Conservation (phyloP, 2,797 vertebrate species). For the Propithecus deckenii region DNA sequence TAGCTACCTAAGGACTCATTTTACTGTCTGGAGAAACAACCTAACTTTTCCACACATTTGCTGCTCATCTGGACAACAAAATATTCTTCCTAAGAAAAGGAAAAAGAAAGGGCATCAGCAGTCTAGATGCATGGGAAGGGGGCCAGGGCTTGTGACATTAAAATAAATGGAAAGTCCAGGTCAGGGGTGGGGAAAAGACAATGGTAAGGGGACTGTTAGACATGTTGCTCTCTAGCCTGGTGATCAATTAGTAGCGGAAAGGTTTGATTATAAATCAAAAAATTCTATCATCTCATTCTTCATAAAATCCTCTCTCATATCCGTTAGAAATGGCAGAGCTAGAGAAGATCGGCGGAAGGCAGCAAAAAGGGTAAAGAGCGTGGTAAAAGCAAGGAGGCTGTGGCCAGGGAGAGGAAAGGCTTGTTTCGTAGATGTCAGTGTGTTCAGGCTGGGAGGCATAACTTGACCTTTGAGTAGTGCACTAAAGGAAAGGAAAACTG, state of each 20-base stretch:
- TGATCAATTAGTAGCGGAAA: neutral
- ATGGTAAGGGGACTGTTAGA: neutral
- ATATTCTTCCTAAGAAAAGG: neutral
- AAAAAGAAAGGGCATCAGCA: neutral
- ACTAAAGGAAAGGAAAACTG: neutral
- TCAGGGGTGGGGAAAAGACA: neutral
- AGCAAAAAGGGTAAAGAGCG: neutral
- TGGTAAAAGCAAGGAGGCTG: neutral
- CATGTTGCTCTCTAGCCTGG: neutral
- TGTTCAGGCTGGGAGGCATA: neutral
- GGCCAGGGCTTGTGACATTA: neutral
- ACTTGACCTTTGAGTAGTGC: neutral
- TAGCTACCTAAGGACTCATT: neutral
- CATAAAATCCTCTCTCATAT: neutral
- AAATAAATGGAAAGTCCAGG: neutral
- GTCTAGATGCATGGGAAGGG: neutral
- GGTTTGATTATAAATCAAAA: neutral
- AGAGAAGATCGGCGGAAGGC: neutral
- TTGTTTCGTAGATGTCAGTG: neutral
- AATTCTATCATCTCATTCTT: neutral
- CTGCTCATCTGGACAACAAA: neutral
- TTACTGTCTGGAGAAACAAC: neutral
- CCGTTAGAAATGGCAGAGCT: neutral
- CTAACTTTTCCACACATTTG: neutral
- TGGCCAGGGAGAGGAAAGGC: neutral